Evolutionary conservation across 2,797 vertebrate genomes (phyloP).

Genomic region (Ibycter americanus): DNA sequence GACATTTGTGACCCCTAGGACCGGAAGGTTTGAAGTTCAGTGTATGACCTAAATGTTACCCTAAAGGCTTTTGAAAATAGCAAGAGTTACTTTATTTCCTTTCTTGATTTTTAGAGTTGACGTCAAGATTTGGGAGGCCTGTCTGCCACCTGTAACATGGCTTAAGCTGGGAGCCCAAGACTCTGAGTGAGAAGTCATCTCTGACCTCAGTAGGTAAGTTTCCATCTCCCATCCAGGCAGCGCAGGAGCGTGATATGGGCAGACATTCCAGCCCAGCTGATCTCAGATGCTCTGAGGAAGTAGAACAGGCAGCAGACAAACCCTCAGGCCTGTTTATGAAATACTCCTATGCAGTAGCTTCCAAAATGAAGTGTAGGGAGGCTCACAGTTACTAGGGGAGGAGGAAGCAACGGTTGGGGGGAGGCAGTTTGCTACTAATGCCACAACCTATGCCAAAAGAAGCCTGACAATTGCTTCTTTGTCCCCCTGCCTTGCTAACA

Average conservation of each 20-base stretch:
- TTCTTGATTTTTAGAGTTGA: background rate
- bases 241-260: accelerated
- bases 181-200: background rate
- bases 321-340: slow-evolving; percentile 34
- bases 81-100: background rate
- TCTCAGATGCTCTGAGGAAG: slow-evolving; percentile 4
- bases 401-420: background rate
- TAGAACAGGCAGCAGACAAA: slow-evolving; percentile 49
- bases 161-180: background rate
- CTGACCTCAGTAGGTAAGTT: background rate
- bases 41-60: background rate
- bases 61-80: background rate
- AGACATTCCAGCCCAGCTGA: background rate
- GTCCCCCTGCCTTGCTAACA: background rate
- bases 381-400: background rate
- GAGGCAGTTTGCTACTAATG: background rate
- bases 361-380: background rate
- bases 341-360: background rate
- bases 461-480: background rate
- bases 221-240: background rate
- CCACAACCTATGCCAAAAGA: background rate
- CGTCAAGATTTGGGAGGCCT: accelerated
- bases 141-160: accelerated
- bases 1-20: background rate
- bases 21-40: background rate